Evolutionary conservation across 1,140 invertebrate genomes (phyloP), one percentile per base, ranked within the genome.

Genomic region (Sinonovacula constricta): DNA sequence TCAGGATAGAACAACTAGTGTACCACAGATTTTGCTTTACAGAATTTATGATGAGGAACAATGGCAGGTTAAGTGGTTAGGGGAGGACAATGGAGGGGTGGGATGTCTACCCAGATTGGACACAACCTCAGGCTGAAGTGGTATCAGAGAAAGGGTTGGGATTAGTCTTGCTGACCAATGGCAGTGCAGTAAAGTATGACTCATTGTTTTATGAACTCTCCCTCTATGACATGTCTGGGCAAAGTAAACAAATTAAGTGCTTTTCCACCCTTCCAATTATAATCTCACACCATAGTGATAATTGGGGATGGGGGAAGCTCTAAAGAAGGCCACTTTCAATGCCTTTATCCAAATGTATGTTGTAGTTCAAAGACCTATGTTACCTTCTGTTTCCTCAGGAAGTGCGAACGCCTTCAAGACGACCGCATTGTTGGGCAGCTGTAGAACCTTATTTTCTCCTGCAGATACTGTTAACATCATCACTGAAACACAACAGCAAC

Each of bases 321-420:
- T n/a, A n/a, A n/a, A n/a, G n/a, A n/a, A n/a, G n/a, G n/a, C n/a
- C n/a, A n/a, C n/a, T n/a, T n/a, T n/a, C n/a, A n/a, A n/a, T n/a
- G n/a, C n/a, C n/a, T n/a, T n/a, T n/a, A n/a, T n/a, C n/a, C n/a
- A n/a, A n/a, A n/a, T n/a, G n/a, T n/a, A n/a, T n/a, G n/a, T n/a
- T n/a, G n/a, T n/a, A n/a, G n/a, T n/a, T n/a, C n/a, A n/a, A n/a
- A n/a, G n/a, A n/a, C n/a, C n/a, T n/a, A n/a, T n/a, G 18, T 60
- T 24, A 74, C 70, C 70, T 74, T 93, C 92, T 75, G 94, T 92
- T 85, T 95, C 95, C 81, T 94, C 93, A 49, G 96, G 95, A 24
- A 96, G 93, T 4, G 95, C 95, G 86, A 94, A 96, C 0, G 95
- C 96, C 22, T 94, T 94, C 39, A 98, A 90, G 3, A 94, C 94